phyloP scores from a whole-genome alignment of 1,140 invertebrate species.

The Drosophila jambulina region DNA sequence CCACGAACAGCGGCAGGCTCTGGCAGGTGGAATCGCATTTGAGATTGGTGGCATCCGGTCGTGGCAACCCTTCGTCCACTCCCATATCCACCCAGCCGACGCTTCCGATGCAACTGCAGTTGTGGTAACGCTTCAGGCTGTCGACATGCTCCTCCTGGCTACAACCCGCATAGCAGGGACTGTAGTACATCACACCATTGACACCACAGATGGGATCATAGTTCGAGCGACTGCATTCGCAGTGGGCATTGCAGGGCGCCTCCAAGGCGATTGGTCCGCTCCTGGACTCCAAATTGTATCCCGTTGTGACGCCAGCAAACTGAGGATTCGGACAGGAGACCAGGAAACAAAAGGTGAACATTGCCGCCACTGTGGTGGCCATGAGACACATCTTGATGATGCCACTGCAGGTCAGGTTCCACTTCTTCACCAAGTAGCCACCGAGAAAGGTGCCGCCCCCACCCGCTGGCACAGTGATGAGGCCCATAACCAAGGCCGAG shows the following conservation, averaged over 20 bases:
- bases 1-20: slow-evolving; percentile 89
- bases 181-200: slow-evolving; percentile 93
- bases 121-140: slow-evolving; percentile 84
- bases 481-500: slow-evolving; percentile 91
- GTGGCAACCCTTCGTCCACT: background rate
- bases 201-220: slow-evolving; percentile 90
- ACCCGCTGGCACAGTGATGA: slow-evolving; percentile 90
- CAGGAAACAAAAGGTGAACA: slow-evolving; percentile 89
- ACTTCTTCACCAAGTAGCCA: slow-evolving; percentile 91
- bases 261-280: slow-evolving; percentile 63
- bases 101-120: slow-evolving; percentile 86
- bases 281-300: slow-evolving; percentile 82
- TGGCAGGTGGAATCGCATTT: slow-evolving; percentile 88
- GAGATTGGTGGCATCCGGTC: slow-evolving; percentile 63
- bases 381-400: slow-evolving; percentile 91
- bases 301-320: slow-evolving; percentile 90
- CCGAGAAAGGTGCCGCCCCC: slow-evolving; percentile 92
- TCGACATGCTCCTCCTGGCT: slow-evolving; percentile 81
- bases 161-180: slow-evolving; percentile 94
- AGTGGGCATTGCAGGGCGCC: slow-evolving; percentile 88
- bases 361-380: slow-evolving; percentile 87
- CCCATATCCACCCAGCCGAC: slow-evolving; percentile 22
- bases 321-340: slow-evolving; percentile 90
- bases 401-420: slow-evolving; percentile 89
- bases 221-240: slow-evolving; percentile 87